Evolutionary conservation across 2,888 invertebrate species (phyloP), one percentile per base, ranked within the genome.

Genomic region (Cenopis cana): DNA sequence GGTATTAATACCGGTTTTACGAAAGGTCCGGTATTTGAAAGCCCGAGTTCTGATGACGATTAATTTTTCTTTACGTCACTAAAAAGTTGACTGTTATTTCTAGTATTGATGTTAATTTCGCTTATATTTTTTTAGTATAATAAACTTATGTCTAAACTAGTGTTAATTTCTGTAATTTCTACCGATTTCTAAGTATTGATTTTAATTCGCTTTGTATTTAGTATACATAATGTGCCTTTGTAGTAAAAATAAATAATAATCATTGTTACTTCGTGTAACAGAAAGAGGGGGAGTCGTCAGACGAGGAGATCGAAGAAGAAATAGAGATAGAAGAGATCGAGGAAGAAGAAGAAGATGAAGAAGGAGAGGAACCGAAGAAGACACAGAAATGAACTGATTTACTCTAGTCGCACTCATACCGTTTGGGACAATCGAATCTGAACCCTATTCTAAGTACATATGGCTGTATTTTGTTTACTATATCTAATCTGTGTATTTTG

Each of bases 231-330:
- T 38, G 10, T 36, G 36, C 36, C 38, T 12, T 38, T 41, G 14
- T 41, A 14, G 5, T 6, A 14, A 4, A 41, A 12, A 41, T 5
- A 41, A 14, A 12, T 2, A 12, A 6, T 41, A 41, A 41, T 11
- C 6, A 3, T 41, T 14, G 12, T 72, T 70, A 62, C 72, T 74
- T 68, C 64, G 74, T 61, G 0, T 79, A n/a, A 61, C 84, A 93
- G 93, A 89, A 91, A 78, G 87, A 89, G 61, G 88, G 87, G 67
- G 86, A 90, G 55, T 85, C 85, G 29, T 89, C 90, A n/a, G 91
- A 93, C 33, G 92, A 92, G 54, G 83, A 87, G 76, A 83, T 90
- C 4, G 92, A 91, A 74, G 93, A 87, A 76, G 89, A 93, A 64
- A 64, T 64, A 64, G 64, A 64, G 20, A 64, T 64, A 54, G 64